Evolutionary conservation across 2,888 invertebrate genomes (phyloP), one percentile per base, ranked within the genome.

Genomic region (Eristalis intricaria): DNA sequence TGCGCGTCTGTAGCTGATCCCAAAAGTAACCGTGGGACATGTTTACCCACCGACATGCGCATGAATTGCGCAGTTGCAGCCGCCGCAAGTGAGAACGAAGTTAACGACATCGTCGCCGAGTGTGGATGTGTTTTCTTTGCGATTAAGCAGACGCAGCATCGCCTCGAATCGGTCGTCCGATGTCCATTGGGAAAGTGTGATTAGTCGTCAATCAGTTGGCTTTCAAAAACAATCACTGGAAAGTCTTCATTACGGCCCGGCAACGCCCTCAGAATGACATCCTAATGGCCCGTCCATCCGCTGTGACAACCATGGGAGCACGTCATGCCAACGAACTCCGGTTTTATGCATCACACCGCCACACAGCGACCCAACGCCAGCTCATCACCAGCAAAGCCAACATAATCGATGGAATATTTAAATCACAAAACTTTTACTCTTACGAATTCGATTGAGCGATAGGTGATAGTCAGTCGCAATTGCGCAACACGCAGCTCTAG

Each of bases 371-470:
- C 4, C 32, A 29, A 60, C 38, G 15, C 11, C 43, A 22, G 35
- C 58, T 73, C 73, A 73, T 50, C 65, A 10, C 32, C 32, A 60
- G 58, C n/a, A 71, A 66, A 66, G 38, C 60, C 71, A 26, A 60
- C 71, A 79, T 71, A 80, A 74, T 38, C 68, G 68, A 56, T 32
- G 50, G 22, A 63, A 68, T 81, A 81, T 75, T 75, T 26, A 65
- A 75, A 75, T 75, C 58, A 38, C 58, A n/a, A 43, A 63, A 74
- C 80, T 81, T 69, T 81, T 81, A 81, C 80, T 74, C 80, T 81
- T 74, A 74, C 68, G 74, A 74, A 38, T 68, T 63, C 32, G 58
- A 66, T 43, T 10, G 43, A 22, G 29, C 38, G 58, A 56, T 61
- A 26, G 74, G 69, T 58, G 74, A 81, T 80, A 71, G 79, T 32